A percentile compares a stretch with the other conserved stretches of the same genome.
Conservation (phyloP, 2,113 vertebrate species). For the Petroica traversi region DNA sequence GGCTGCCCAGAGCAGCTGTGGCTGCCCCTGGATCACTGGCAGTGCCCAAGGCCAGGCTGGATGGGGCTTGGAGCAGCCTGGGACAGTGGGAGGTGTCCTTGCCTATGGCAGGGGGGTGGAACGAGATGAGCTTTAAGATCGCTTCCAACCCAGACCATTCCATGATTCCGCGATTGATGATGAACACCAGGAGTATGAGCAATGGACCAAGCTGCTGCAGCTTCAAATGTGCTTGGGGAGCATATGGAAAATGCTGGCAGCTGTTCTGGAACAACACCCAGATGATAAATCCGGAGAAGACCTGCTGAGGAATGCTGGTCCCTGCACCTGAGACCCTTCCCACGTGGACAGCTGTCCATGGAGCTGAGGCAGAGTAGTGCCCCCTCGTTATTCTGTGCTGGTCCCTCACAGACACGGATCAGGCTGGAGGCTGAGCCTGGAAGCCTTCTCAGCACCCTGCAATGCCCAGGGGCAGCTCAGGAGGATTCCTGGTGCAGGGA, state of each 20-base stretch:
- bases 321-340: not conserved
- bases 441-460: not conserved
- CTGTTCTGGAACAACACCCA: not conserved
- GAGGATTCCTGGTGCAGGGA: not conserved
- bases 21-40: not conserved
- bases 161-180: not conserved
- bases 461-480: not conserved
- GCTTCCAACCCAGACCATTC: not conserved
- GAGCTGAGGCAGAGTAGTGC: not conserved
- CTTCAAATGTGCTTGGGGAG: not conserved
- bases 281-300: not conserved
- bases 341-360: not conserved
- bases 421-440: not conserved
- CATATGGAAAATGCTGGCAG: not conserved
- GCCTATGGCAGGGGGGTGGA: not conserved
- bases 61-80: not conserved
- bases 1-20: not conserved
- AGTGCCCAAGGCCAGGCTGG: not conserved
- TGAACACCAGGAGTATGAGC: not conserved
- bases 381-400: rapidly evolving
- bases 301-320: not conserved
- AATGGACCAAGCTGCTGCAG: not conserved
- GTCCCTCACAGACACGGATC: not conserved
- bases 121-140: not conserved
- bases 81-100: not conserved